Evolutionary conservation across 2,888 invertebrate genomes (phyloP), one percentile per base, ranked within the genome.

Genomic region (Drosophila formosana): DNA sequence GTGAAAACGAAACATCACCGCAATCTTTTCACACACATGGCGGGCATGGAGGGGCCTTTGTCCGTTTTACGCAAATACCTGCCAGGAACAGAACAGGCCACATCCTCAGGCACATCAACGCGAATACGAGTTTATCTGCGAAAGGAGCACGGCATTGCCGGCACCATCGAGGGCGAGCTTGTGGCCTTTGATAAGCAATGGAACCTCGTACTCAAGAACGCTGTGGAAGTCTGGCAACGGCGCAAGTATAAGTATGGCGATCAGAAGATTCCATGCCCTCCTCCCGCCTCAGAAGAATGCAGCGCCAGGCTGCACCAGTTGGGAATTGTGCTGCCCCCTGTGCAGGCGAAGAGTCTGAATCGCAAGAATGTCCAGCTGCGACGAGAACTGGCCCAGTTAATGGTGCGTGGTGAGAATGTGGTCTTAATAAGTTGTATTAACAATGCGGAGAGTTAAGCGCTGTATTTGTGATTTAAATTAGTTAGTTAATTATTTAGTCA

Each of bases 131-230:
- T 92, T 46, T 94, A 95, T 88, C 96, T 96, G 0, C 94, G 98
- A 58, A 95, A 95, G 78, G 95, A 95, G 26, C 93, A 93, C 39
- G 95, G 95, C 9, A 93, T 98, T 26, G 93, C 98, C 61, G 98
- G 98, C 3, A 94, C 94, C 69, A 94, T 97, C 68, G 94, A 95
- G 70, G 99, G 97, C 1, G 96, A 94, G 78, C 92, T 98, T 28
- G 94, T 95, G 18, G 97, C 97, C 3, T 99, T 97, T 92, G 99
- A 99, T 93, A 98, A 97, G 90, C 97, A 98, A 91, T 98, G 97
- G 96, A 99, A 99, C 93, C 92, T 99, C 82, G 96, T 96, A 4
- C 93, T 98, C 57, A 94, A 94, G 63, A 96, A 98, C 90, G 97
- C 97, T 2, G 94, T 95, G 30, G 98, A 98, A 93, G 93, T 95